Percentiles rank a stretch among this genome's conserved stretches.
phyloP scores from a whole-genome alignment of 2,888 invertebrate species.

The Lasioglossum zephyrum region DNA sequence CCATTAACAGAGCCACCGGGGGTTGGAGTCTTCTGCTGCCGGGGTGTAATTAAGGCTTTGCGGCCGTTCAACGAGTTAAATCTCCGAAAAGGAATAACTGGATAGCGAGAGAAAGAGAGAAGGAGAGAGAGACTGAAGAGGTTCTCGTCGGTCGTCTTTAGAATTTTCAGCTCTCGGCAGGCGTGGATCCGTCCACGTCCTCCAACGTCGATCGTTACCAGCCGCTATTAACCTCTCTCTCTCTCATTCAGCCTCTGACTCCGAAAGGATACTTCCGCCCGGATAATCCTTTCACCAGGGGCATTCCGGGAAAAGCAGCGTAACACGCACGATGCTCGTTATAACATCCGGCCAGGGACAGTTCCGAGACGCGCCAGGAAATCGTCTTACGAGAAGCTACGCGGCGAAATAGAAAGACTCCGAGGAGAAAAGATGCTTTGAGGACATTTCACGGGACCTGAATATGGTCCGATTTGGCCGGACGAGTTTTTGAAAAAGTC shows the following conservation, averaged over 20 bases:
- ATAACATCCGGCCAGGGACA: background rate
- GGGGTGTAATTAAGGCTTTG: slow-evolving; percentile 19
- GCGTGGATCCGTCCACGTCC: slow-evolving; percentile 21
- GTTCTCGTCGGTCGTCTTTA: slow-evolving; percentile 12
- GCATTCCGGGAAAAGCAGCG: background rate
- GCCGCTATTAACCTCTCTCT: slow-evolving; percentile 35
- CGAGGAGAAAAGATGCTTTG: background rate
- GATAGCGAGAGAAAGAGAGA: background rate
- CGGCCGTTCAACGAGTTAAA: slow-evolving; percentile 22
- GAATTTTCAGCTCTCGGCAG: slow-evolving; percentile 8
- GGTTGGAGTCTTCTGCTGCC: background rate
- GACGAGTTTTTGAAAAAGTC: too few relatives aligned
- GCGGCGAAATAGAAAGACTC: background rate
- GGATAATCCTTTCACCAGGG: background rate
- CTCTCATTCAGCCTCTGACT: slow-evolving; percentile 11
- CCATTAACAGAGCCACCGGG: slow-evolving; percentile 24
- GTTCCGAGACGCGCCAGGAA: background rate
- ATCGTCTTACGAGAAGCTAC: background rate
- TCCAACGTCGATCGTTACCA: slow-evolving; percentile 22
- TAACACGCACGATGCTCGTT: slow-evolving; percentile 10
- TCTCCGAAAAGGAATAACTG: slow-evolving; percentile 24
- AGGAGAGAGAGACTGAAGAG: background rate
- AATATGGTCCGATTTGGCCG: too few relatives aligned
- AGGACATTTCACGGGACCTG: background rate
- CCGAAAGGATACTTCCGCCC: slow-evolving; percentile 1